Evolutionary conservation across 92 coral and sea anemone species (phyloP), one percentile per base, ranked within the genome.

Genomic region (Meandrina meandrites): DNA sequence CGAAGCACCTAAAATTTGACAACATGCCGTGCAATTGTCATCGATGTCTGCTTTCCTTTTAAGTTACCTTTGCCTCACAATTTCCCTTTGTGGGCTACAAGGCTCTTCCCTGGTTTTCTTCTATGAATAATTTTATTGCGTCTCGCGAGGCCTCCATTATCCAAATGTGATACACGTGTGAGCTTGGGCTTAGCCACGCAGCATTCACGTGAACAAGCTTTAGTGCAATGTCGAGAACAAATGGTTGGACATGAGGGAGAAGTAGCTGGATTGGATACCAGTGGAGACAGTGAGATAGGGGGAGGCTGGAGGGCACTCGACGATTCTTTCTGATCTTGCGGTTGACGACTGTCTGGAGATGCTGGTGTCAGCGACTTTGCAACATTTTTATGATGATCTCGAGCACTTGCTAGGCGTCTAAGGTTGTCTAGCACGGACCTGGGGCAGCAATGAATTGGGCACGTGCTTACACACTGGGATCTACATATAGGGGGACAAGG

Each of bases 381-480:
- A 31, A 71, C 80, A n/a, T 86, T 87, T 4, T 27, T 21, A 17
- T 66, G 88, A 30, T 45, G 76, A 28, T 27, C 36, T 4, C 75
- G 66, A 64, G 77, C 47, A 51, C 15, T 66, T 81, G 89, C 81
- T 74, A 93, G 81, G 75, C 89, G 91, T 27, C 91, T 86, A 9
- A 94, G 81, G 14, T 72, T 73, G n/a, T 76, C 92, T 24, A 94
- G 73, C 27, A 91, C 81, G 21, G 81, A 75, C 48, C 75, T 84
- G 67, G 53, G 79, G 64, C 99, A 97, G 87, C 99, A 97, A 28
- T 86, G 90, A 27, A 95, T 91, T 6, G 99, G 96, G 50, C 99
- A 97, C 62, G 88, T 86, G 24, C 93, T 86, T 27, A 81, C 13
- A 81, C 99, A 97, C 53, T 68, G 88, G 36, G 70, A 73, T 47